Evolutionary conservation across 2,113 vertebrate species (phyloP).

Genomic region (Strix uralensis): DNA sequence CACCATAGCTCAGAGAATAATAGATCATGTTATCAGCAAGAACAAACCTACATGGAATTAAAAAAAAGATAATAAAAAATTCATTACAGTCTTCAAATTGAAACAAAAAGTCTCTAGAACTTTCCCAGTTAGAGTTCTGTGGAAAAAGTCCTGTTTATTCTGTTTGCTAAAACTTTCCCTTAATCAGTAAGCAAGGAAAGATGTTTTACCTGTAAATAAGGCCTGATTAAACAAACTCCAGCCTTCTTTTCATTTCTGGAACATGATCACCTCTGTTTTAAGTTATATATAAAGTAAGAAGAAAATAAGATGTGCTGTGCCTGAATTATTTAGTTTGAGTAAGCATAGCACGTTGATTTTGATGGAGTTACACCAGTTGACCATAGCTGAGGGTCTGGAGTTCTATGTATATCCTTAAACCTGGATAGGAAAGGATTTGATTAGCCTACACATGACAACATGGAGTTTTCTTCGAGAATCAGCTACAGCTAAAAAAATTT

Average conservation of each 20-base stretch:
- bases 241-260: neutral
- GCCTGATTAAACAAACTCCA: neutral
- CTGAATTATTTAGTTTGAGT: neutral
- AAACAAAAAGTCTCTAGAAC: neutral
- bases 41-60: constrained; percentile 59
- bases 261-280: neutral
- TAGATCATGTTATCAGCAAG: constrained; percentile 72
- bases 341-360: neutral
- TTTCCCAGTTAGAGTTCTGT: neutral
- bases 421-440: neutral
- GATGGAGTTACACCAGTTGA: neutral
- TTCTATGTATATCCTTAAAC: neutral
- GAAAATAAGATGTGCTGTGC: neutral
- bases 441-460: neutral
- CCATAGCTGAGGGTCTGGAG: neutral
- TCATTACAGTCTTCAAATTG: constrained; percentile 56
- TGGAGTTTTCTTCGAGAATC: neutral
- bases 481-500: neutral
- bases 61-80: constrained; percentile 62
- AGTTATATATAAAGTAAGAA: neutral
- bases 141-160: neutral
- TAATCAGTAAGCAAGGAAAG: neutral
- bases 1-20: constrained; percentile 63
- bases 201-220: neutral
- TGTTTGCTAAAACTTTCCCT: neutral